Conservation (phyloP, 2,797 vertebrate species). For the Prionace glauca region DNA sequence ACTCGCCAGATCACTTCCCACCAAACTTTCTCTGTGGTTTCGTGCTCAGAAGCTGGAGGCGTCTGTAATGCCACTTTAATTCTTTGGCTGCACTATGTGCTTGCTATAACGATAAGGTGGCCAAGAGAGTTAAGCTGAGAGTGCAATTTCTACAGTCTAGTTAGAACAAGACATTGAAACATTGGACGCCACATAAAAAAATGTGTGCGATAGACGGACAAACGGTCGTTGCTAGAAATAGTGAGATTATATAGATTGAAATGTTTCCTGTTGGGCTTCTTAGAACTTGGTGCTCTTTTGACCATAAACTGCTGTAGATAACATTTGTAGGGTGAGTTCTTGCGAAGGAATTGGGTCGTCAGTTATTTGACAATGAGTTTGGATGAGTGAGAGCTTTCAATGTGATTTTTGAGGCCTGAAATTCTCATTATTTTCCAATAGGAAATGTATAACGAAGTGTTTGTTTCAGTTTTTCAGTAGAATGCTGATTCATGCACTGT, state of each 20-base stretch:
- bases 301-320: too few relatives aligned
- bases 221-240: neutral
- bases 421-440: neutral
- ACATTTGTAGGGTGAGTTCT: neutral
- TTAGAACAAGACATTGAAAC: neutral
- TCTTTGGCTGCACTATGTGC: neutral
- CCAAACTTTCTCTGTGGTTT: conserved; percentile 16
- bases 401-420: neutral
- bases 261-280: neutral
- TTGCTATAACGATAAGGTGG: neutral
- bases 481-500: neutral
- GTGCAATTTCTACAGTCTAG: neutral
- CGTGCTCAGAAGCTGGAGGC: neutral
- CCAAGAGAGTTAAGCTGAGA: neutral
- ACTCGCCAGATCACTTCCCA: neutral
- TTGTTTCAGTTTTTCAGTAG: neutral
- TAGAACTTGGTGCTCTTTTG: neutral
- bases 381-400: neutral
- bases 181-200: neutral
- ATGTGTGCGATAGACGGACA: too few relatives aligned
- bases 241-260: neutral
- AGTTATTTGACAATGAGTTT: neutral
- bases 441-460: neutral
- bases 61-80: neutral
- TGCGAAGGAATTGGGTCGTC: neutral